Conservation (phyloP, 2,113 vertebrate species). For the Beaufortia kweichowensis region DNA sequence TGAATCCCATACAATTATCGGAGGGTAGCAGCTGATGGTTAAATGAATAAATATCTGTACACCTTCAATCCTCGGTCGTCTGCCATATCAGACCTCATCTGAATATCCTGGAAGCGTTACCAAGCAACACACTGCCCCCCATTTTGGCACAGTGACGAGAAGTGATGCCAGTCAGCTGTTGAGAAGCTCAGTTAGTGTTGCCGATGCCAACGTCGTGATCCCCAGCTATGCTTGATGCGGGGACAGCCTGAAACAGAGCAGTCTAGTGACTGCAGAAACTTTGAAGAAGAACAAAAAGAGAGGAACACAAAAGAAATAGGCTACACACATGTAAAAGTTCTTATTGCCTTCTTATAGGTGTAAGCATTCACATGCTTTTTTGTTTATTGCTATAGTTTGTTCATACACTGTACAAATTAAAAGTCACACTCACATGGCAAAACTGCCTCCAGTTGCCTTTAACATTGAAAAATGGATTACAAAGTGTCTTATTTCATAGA, state of each 20-base stretch:
- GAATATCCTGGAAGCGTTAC: conserved; percentile 36
- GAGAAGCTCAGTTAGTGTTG: conserved; percentile 31
- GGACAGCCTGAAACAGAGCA: conserved; percentile 26
- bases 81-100: conserved; percentile 38
- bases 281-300: background rate
- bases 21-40: conserved; percentile 30
- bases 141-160: conserved; percentile 21
- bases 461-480: background rate
- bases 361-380: too few species aligned
- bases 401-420: too few species aligned
- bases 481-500: background rate
- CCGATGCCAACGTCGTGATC: background rate
- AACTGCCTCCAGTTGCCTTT: background rate
- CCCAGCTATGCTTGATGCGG: background rate
- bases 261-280: conserved; percentile 1
- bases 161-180: conserved; percentile 39
- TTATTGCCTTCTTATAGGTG: too few species aligned
- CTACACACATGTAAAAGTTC: background rate
- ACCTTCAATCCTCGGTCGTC: conserved; percentile 29
- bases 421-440: background rate
- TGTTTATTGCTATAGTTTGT: too few species aligned
- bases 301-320: conserved; percentile 14
- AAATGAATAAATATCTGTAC: conserved; percentile 39
- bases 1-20: conserved; percentile 21
- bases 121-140: conserved; percentile 32